Conservation (phyloP, 2,888 invertebrate species). For the Buathra laborator region DNA sequence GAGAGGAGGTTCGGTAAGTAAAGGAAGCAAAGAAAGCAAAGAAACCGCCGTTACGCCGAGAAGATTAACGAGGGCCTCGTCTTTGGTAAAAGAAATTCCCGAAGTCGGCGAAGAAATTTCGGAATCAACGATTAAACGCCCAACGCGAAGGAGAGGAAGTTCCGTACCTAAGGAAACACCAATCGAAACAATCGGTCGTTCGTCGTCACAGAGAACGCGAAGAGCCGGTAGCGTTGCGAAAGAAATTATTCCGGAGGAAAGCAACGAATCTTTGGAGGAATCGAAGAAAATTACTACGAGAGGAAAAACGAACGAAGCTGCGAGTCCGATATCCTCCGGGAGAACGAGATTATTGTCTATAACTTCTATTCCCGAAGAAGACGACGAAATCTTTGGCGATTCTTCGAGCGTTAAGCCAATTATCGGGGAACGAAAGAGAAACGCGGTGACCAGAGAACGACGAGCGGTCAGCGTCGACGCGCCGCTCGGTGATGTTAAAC, state of each 20-base stretch:
- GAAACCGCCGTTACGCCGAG: constrained; percentile 34
- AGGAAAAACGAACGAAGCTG: constrained; percentile 24
- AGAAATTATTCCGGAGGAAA: constrained; percentile 74
- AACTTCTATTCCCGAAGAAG: constrained; percentile 80
- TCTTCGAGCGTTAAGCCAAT: constrained; percentile 66
- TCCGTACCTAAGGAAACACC: constrained; percentile 78
- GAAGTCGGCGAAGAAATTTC: constrained; percentile 20
- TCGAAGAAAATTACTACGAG: constrained; percentile 5
- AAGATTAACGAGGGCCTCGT: constrained; percentile 65
- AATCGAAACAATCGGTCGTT: constrained; percentile 58
- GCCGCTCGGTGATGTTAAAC: constrained; percentile 66
- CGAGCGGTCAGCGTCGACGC: constrained; percentile 79
- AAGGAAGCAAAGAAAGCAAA: constrained; percentile 19
- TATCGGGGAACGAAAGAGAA: constrained; percentile 58
- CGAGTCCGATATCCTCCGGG: constrained; percentile 71
- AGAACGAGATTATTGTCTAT: constrained; percentile 77
- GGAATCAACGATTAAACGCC: constrained; percentile 8
- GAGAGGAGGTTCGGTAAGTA: constrained; percentile 52
- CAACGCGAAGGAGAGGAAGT: constrained; percentile 72
- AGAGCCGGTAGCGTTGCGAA: constrained; percentile 70
- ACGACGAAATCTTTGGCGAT: constrained; percentile 48
- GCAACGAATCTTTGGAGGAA: constrained; percentile 18
- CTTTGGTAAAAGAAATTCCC: constrained; percentile 63
- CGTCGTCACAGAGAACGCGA: constrained; percentile 59
- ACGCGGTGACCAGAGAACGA: constrained; percentile 63